These are phyloP conservation scores for Coelopa pilipes DNA, from an alignment of 2,888 invertebrate species.

Conservation along the genomic window DNA sequence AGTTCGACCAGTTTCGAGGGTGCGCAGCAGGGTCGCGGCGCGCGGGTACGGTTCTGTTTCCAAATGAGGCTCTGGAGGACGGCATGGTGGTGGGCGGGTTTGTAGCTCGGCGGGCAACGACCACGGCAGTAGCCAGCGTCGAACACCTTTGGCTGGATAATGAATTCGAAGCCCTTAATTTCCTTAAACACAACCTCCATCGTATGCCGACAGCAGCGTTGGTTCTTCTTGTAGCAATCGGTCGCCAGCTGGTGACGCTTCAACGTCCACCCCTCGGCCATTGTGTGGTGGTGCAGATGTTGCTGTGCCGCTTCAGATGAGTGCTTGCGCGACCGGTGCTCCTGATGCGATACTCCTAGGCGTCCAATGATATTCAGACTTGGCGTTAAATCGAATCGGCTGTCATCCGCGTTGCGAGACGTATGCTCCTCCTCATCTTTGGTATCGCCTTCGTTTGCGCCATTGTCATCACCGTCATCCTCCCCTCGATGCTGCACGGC, in stretches of 20 bases:
- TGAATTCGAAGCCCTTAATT: constrained; percentile 73
- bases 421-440: constrained; percentile 13
- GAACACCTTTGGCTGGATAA: constrained; percentile 76
- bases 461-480: not conserved
- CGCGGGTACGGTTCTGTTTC: constrained; percentile 70
- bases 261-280: not conserved
- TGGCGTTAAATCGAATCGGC: constrained; percentile 55
- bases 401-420: constrained; percentile 21
- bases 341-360: constrained; percentile 50
- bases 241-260: constrained; percentile 45
- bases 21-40: constrained; percentile 74
- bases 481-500: constrained; percentile 13
- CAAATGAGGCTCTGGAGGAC: constrained; percentile 76
- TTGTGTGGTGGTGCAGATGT: constrained; percentile 38
- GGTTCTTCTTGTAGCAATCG: constrained; percentile 70
- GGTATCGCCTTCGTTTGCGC: not conserved
- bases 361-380: constrained; percentile 62
- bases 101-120: constrained; percentile 75
- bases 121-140: constrained; percentile 80
- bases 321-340: constrained; percentile 50
- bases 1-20: constrained; percentile 75
- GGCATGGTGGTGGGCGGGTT: constrained; percentile 78
- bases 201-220: constrained; percentile 74
- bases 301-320: constrained; percentile 20
- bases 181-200: constrained; percentile 76